Conservation (phyloP, 2,797 vertebrate genomes). For the Chloroceryle amazona region DNA sequence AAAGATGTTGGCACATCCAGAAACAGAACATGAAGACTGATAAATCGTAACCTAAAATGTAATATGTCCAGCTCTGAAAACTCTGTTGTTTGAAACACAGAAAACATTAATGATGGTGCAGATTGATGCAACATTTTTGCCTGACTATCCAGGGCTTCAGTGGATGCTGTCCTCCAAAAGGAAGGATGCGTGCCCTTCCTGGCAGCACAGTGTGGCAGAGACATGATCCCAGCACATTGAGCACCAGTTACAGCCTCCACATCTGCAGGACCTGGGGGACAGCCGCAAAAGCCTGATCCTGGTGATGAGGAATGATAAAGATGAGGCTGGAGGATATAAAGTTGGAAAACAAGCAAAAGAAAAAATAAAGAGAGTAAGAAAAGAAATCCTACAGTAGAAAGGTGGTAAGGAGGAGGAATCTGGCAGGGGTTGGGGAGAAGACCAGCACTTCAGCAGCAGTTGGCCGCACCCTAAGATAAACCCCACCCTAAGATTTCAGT, state of each 20-base stretch:
- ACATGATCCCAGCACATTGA: rapidly evolving
- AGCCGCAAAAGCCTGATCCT: background rate
- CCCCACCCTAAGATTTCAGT: slow-evolving; percentile 36
- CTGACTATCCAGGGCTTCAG: background rate
- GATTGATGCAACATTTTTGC: background rate
- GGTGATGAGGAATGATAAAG: background rate
- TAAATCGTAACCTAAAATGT: background rate
- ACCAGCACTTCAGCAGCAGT: background rate
- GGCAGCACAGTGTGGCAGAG: rapidly evolving
- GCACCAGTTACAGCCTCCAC: background rate
- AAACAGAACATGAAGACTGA: background rate
- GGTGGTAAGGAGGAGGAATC: background rate
- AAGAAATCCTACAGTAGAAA: background rate
- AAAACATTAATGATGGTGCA: rapidly evolving
- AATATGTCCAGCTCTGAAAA: background rate
- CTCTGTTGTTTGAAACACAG: background rate
- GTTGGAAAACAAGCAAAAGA: background rate
- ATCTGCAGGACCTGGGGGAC: background rate
- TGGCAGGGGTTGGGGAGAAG: background rate
- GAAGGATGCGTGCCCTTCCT: background rate
- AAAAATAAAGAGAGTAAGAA: background rate
- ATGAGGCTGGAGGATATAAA: background rate
- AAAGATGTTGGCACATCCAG: background rate
- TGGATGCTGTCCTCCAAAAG: background rate
- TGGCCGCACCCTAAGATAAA: background rate